Conservation (phyloP, 2,797 vertebrate genomes). For the Tokudaia muenninki region DNA sequence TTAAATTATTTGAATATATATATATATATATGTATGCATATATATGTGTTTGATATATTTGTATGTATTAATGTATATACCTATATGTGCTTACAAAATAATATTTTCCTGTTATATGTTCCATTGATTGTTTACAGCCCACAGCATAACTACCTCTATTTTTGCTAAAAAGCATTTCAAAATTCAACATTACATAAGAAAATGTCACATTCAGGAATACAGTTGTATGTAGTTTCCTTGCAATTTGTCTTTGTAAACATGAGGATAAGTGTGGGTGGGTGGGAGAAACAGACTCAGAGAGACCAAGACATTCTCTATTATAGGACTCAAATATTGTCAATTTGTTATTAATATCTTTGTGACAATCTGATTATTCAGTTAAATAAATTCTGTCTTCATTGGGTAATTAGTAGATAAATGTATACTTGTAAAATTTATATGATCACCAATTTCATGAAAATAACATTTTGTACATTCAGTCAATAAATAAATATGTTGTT, state of each 20-base stretch:
- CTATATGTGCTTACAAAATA: neutral
- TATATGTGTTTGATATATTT: neutral
- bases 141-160: neutral
- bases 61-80: neutral
- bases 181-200: neutral
- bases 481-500: neutral
- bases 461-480: constrained; percentile 13
- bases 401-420: neutral
- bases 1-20: neutral
- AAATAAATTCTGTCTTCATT: constrained; percentile 28
- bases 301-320: neutral
- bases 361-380: neutral
- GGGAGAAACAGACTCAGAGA: neutral
- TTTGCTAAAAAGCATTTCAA: neutral
- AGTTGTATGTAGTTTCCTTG: neutral
- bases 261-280: accelerated
- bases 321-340: neutral
- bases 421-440: constrained; percentile 14
- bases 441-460: constrained; percentile 38
- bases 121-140: neutral
- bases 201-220: neutral
- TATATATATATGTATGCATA: neutral
- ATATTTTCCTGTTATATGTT: neutral
- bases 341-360: neutral
- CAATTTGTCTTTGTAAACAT: neutral